Evolutionary conservation across 2,888 invertebrate genomes (phyloP).

Genomic region (Pedicia rivosa): DNA sequence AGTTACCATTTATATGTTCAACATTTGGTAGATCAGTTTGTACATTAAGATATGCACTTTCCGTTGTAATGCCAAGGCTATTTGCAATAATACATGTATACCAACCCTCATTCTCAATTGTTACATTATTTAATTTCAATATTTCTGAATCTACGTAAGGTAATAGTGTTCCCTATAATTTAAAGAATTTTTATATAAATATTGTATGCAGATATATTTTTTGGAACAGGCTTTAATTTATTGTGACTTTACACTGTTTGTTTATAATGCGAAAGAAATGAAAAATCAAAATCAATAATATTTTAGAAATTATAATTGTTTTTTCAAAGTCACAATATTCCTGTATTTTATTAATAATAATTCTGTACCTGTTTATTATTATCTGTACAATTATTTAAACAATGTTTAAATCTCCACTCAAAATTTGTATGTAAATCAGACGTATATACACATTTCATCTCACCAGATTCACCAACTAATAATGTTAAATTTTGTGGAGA

Average conservation of each 20-base stretch:
- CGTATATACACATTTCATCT: slow-evolving; percentile 64
- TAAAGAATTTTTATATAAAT: no score
- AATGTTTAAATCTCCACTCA: slow-evolving; percentile 44
- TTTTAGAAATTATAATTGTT: no score
- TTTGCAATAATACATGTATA: slow-evolving; percentile 91
- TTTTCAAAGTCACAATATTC: no score
- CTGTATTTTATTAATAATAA: no score
- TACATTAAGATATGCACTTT: slow-evolving; percentile 70
- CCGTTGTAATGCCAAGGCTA: slow-evolving; percentile 60
- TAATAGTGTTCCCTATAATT: no score
- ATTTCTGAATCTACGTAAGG: slow-evolving; percentile 62
- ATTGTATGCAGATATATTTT: no score
- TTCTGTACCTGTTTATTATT: no score
- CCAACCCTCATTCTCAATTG: slow-evolving; percentile 82
- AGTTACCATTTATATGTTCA: no score
- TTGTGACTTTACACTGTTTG: no score
- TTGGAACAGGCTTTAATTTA: no score
- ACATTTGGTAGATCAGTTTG: slow-evolving; percentile 36
- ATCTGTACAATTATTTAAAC: slow-evolving; percentile 18
- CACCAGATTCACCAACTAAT: slow-evolving; percentile 51
- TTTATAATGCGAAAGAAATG: no score
- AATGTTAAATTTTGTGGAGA: slow-evolving; percentile 64
- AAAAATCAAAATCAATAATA: no score
- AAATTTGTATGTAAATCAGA: slow-evolving; percentile 75
- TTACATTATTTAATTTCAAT: slow-evolving; percentile 68